A percentile compares a stretch with the other conserved stretches of the same genome.
phyloP scores from a whole-genome alignment of 2,888 invertebrate species.

The Ophioninae sp. region DNA sequence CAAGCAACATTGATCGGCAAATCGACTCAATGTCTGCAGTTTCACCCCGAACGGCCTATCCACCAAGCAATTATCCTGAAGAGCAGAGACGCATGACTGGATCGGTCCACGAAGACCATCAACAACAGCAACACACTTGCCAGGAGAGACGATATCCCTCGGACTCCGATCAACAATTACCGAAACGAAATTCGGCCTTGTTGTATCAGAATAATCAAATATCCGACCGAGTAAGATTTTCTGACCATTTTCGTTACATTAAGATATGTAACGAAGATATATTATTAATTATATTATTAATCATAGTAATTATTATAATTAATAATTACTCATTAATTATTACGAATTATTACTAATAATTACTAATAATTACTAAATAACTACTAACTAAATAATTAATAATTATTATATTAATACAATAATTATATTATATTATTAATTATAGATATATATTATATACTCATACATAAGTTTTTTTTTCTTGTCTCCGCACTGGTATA shows the following conservation, averaged over 20 bases:
- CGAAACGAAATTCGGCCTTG: conserved; percentile 65
- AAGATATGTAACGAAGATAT: too few species aligned
- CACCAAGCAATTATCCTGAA: conserved; percentile 71
- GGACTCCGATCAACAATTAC: conserved; percentile 72
- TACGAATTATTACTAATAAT: too few species aligned
- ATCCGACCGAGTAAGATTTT: conserved; percentile 46
- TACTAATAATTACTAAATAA: too few species aligned
- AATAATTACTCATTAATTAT: too few species aligned
- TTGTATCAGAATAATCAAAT: conserved; percentile 51
- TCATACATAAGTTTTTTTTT: too few species aligned
- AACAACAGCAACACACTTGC: conserved; percentile 24
- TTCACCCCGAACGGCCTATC: conserved; percentile 73
- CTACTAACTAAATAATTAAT: too few species aligned
- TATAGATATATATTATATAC: too few species aligned
- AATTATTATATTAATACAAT: too few species aligned
- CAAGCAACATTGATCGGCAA: conserved; percentile 58
- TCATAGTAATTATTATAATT: too few species aligned
- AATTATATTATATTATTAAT: too few species aligned
- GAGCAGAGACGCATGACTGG: conserved; percentile 68
- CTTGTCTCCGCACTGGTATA: neutral
- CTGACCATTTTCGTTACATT: neutral
- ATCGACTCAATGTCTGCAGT: conserved; percentile 66
- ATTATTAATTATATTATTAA: too few species aligned
- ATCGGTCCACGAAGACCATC: conserved; percentile 71
- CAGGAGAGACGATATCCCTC: conserved; percentile 66